Percentiles rank a stretch among this genome's conserved stretches.
Evolutionary conservation across 2,797 vertebrate genomes (phyloP).

Genomic region (Apogon hyalosoma): DNA sequence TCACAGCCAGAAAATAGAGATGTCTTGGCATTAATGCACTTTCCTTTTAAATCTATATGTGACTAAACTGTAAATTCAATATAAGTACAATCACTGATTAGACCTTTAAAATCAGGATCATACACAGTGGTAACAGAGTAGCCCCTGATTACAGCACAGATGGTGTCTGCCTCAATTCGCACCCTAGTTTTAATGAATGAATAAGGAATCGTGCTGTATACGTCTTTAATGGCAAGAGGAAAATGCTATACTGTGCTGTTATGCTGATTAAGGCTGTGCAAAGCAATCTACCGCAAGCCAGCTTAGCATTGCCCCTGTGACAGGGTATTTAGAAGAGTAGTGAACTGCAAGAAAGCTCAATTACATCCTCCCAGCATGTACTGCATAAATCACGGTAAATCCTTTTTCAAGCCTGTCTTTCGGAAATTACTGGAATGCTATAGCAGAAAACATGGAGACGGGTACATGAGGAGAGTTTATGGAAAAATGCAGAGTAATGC

Average conservation of each 20-base stretch:
- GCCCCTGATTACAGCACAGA: conserved; percentile 48
- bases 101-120: conserved; percentile 33
- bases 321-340: conserved; percentile 82
- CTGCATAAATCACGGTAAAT: conserved; percentile 80
- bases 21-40: too few species aligned
- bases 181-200: conserved; percentile 33
- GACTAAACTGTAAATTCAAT: background rate
- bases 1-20: too few species aligned
- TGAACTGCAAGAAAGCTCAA: conserved; percentile 82
- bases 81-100: conserved; percentile 21
- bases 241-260: conserved; percentile 68
- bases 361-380: conserved; percentile 78
- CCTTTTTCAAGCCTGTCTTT: conserved; percentile 77
- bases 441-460: conserved; percentile 58
- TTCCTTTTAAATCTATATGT: background rate
- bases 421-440: conserved; percentile 74
- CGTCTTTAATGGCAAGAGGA: conserved; percentile 45
- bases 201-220: conserved; percentile 52
- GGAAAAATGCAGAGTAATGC: conserved; percentile 61
- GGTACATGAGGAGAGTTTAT: conserved; percentile 53
- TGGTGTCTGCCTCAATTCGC: conserved; percentile 25
- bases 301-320: conserved; percentile 80
- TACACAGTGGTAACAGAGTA: conserved; percentile 18
- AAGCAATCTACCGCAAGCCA: conserved; percentile 75
- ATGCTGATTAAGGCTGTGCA: conserved; percentile 77